Percentiles rank a stretch among this genome's conserved stretches.
Conservation (phyloP, 2,797 vertebrate genomes). For the Lates japonicus region DNA sequence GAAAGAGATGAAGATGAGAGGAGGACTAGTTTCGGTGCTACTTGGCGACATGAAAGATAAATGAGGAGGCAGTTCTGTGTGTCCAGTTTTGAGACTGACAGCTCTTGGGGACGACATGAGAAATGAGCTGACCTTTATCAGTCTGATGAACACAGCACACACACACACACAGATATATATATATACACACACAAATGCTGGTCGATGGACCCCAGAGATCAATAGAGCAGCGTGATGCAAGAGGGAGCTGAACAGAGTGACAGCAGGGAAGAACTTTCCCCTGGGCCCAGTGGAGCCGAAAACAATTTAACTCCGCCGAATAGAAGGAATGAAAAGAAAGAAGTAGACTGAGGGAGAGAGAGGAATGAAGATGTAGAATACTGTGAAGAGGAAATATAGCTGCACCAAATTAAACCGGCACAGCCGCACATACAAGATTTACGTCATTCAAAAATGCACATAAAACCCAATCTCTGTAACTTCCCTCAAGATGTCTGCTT, state of each 20-base stretch:
- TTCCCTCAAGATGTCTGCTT: slow-evolving; percentile 31
- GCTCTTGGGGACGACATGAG: slow-evolving; percentile 49
- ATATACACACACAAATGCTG: slow-evolving; percentile 22
- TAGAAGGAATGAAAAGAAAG: slow-evolving; percentile 35
- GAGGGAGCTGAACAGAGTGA: slow-evolving; percentile 62
- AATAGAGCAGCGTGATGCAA: slow-evolving; percentile 66
- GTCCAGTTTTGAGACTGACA: slow-evolving; percentile 37
- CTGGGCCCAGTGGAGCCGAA: slow-evolving; percentile 54
- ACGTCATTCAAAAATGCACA: slow-evolving; percentile 33
- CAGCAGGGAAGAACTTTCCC: slow-evolving; percentile 59
- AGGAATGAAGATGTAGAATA: slow-evolving; percentile 24
- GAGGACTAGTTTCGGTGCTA: not conserved
- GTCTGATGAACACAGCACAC: slow-evolving; percentile 55
- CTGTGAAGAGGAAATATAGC: slow-evolving; percentile 31
- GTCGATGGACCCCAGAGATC: slow-evolving; percentile 69
- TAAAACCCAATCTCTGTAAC: slow-evolving; percentile 53
- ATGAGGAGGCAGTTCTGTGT: slow-evolving; percentile 11
- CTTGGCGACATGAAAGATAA: slow-evolving; percentile 17
- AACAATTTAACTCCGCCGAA: slow-evolving; percentile 56
- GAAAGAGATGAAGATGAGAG: not conserved
- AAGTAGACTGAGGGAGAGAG: not conserved
- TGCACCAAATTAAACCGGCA: slow-evolving; percentile 30
- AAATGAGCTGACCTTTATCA: slow-evolving; percentile 73
- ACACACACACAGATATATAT: slow-evolving; percentile 37
- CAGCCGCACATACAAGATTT: slow-evolving; percentile 24